Evolutionary conservation across 2,113 vertebrate genomes (phyloP).

Genomic region (Phrynosoma platyrhinos): DNA sequence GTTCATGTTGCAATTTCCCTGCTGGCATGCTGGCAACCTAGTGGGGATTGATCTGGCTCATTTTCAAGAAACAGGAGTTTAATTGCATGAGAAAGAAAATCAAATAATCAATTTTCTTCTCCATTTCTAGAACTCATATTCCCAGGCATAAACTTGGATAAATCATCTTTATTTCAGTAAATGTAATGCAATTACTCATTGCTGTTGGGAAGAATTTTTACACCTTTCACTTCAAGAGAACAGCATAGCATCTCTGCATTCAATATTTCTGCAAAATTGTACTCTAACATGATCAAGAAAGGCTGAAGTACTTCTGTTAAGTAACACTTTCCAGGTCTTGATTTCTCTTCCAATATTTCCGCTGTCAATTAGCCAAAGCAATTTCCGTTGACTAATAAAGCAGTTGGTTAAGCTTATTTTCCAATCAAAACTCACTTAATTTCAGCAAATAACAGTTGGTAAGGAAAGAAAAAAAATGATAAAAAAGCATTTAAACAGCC

Average conservation of each 20-base stretch:
- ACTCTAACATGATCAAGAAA: slow-evolving; percentile 25
- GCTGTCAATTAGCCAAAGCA: slow-evolving; percentile 63
- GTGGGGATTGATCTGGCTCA: not conserved
- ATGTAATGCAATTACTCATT: slow-evolving; percentile 24
- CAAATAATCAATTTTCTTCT: slow-evolving; percentile 26
- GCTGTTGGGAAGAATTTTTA: slow-evolving; percentile 9
- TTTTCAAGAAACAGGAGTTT: slow-evolving; percentile 37
- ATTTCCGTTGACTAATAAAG: slow-evolving; percentile 61
- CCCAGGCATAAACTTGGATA: slow-evolving; percentile 36
- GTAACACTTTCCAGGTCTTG: slow-evolving; percentile 52
- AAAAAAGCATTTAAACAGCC: slow-evolving; percentile 20
- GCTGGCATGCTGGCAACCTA: not conserved
- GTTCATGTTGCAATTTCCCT: slow-evolving; percentile 1
- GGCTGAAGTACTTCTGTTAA: slow-evolving; percentile 37
- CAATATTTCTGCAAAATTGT: not conserved
- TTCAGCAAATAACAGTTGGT: slow-evolving; percentile 48
- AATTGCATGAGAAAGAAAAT: slow-evolving; percentile 39
- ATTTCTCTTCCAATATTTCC: slow-evolving; percentile 55
- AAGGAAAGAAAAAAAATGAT: slow-evolving; percentile 49
- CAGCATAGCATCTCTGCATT: not conserved
- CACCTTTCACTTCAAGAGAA: slow-evolving; percentile 28
- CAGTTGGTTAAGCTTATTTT: slow-evolving; percentile 59
- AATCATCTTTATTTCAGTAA: slow-evolving; percentile 50
- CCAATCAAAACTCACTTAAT: slow-evolving; percentile 68
- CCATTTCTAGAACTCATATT: slow-evolving; percentile 35